Evolutionary conservation across 2,113 vertebrate species (phyloP).

Genomic region (Eurystomus gularis): DNA sequence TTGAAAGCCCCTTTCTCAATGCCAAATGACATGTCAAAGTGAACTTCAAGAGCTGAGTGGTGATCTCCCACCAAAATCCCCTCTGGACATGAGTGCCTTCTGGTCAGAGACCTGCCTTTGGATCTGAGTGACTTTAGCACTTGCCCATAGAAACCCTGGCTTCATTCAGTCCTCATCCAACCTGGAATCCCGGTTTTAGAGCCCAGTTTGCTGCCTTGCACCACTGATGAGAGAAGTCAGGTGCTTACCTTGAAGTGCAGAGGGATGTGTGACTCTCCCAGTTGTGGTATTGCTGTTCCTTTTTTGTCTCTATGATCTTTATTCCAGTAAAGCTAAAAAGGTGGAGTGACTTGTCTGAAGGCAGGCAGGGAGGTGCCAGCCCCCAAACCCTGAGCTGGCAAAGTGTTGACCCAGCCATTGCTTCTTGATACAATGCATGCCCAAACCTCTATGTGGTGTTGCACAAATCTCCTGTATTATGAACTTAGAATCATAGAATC

Average conservation of each 20-base stretch:
- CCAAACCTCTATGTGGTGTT: neutral
- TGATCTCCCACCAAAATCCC: neutral
- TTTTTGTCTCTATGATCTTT: neutral
- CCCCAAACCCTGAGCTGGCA: neutral
- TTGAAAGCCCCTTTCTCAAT: neutral
- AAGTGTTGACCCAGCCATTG: neutral
- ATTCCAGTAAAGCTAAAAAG: neutral
- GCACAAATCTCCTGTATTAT: neutral
- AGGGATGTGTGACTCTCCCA: neutral
- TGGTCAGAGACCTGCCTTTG: neutral
- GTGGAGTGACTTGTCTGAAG: neutral
- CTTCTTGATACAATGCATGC: accelerated
- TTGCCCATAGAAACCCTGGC: neutral
- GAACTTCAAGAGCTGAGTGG: neutral
- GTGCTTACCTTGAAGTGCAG: neutral
- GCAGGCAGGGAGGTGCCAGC: neutral
- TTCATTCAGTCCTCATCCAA: neutral
- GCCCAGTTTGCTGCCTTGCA: neutral
- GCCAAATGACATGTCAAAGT: neutral
- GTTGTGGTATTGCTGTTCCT: neutral
- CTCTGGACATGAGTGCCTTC: neutral
- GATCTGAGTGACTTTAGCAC: neutral
- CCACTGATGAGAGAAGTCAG: neutral
- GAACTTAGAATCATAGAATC: no score
- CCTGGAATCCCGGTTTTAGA: neutral